Evolutionary conservation across 1,140 invertebrate species (phyloP).

Genomic region (Teleogryllus occipitalis): DNA sequence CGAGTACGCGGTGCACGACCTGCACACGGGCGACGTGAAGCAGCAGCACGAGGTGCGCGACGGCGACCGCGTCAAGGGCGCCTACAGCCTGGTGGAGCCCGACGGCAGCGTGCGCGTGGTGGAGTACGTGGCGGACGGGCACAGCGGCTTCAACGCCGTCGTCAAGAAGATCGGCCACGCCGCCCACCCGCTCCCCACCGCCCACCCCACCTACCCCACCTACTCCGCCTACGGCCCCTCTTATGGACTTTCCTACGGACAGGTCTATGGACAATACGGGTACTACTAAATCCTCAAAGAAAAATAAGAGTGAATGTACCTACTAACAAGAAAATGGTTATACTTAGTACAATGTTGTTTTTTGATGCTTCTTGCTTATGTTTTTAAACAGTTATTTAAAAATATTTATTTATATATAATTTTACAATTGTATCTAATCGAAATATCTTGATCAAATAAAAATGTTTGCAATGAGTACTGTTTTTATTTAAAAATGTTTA

Average conservation of each 20-base stretch:
- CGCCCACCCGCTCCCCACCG: conserved; percentile 31
- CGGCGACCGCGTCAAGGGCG: conserved; percentile 26
- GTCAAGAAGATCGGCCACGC: conserved; percentile 18
- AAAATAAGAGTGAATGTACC: too few species aligned
- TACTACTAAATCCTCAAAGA: too few species aligned
- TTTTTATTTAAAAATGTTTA: too few species aligned
- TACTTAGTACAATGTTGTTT: too few species aligned
- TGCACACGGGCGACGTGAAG: conserved; percentile 25
- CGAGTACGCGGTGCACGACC: conserved; percentile 26
- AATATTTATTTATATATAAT: too few species aligned
- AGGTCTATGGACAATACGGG: not conserved
- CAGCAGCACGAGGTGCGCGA: conserved; percentile 26
- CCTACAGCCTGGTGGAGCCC: conserved; percentile 27
- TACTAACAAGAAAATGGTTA: too few species aligned
- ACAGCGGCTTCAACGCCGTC: conserved; percentile 28
- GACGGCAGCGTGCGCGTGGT: conserved; percentile 26
- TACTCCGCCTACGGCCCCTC: not conserved
- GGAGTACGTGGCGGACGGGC: conserved; percentile 25
- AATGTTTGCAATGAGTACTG: too few species aligned
- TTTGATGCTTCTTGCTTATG: too few species aligned
- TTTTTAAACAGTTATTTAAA: too few species aligned
- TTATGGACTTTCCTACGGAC: not conserved
- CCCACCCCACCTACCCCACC: not conserved
- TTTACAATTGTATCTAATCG: too few species aligned
- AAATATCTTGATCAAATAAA: too few species aligned